Conservation (phyloP, 1,140 invertebrate species). For the Portunus trituberculatus region DNA sequence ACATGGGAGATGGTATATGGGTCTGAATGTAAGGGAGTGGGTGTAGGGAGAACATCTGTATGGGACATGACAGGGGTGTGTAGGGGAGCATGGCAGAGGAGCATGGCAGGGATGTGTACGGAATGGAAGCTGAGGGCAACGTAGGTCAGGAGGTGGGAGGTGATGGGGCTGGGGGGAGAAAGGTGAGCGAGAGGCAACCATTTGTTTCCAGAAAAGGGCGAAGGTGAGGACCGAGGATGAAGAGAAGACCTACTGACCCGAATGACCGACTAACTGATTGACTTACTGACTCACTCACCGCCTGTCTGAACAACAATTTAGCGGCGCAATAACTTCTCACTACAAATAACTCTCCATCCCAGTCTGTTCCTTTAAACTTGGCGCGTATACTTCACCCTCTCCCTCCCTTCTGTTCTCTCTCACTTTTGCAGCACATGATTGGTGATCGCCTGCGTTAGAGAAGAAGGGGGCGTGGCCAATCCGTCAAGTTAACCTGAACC, state of each 20-base stretch:
- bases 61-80: too few relatives aligned
- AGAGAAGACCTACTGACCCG: constrained; percentile 7
- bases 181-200: neutral
- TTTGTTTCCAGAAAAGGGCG: neutral
- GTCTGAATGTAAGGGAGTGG: too few relatives aligned
- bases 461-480: neutral
- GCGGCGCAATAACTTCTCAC: too few relatives aligned
- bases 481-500: neutral
- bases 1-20: too few relatives aligned
- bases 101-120: neutral
- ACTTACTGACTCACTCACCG: neutral
- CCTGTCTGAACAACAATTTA: neutral
- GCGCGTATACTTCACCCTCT: neutral
- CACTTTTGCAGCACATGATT: neutral
- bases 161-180: neutral
- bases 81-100: too few relatives aligned
- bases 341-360: too few relatives aligned
- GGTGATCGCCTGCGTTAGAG: neutral
- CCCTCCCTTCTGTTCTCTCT: neutral
- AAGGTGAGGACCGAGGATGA: neutral
- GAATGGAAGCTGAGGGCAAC: neutral
- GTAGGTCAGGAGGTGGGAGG: neutral
- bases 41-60: too few relatives aligned
- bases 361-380: too few relatives aligned
- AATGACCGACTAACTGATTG: neutral